Evolutionary conservation across 2,113 vertebrate genomes (phyloP).

Genomic region (Helogale parvula): DNA sequence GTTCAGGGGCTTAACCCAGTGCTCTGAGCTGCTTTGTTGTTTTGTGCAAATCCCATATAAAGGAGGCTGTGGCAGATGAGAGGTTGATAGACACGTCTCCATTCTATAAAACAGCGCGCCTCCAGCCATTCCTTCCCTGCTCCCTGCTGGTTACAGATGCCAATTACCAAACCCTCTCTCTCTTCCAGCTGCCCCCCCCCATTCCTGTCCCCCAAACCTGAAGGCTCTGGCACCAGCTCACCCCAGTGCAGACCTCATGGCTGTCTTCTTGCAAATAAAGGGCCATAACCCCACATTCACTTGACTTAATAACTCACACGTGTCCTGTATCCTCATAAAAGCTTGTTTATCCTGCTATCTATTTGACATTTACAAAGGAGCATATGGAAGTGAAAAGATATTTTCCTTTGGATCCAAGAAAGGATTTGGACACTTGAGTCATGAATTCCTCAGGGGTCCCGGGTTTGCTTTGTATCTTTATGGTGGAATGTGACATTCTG

Average conservation of each 20-base stretch:
- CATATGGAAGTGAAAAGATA: not conserved
- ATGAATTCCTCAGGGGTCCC: not conserved
- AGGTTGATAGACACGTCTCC: not conserved
- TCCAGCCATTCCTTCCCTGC: not conserved
- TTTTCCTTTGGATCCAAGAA: not conserved
- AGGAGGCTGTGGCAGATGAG: not conserved
- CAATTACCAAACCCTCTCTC: not conserved
- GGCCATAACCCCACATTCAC: not conserved
- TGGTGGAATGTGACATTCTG: not conserved
- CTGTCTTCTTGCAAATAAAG: not conserved
- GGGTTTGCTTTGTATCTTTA: conserved; percentile 21
- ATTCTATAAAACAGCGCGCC: not conserved
- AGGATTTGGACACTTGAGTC: not conserved
- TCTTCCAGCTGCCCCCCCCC: not conserved
- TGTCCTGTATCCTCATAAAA: not conserved
- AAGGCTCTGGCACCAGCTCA: not conserved
- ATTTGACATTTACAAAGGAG: not conserved
- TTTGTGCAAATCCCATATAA: not conserved
- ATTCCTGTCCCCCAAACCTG: not conserved
- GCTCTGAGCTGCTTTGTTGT: not conserved
- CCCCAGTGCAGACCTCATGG: rapidly evolving
- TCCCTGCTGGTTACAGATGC: not conserved
- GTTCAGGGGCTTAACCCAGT: not conserved
- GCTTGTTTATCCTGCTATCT: not conserved
- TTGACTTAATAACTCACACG: not conserved